Evolutionary conservation across 2,113 vertebrate genomes (phyloP).

Genomic region (Gracilinanus agilis): DNA sequence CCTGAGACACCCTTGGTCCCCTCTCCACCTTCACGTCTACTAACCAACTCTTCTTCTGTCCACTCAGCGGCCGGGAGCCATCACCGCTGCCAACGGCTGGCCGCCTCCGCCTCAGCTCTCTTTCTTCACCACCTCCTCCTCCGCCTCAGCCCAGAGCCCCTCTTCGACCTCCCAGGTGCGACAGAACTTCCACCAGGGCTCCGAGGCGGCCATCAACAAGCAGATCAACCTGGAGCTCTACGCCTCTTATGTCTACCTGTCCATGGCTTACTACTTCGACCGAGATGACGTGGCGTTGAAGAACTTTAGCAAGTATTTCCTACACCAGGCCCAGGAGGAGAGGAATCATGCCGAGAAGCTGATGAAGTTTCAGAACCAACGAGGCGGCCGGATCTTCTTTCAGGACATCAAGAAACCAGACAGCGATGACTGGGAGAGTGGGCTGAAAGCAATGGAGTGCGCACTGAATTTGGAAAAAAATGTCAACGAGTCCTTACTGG

Average conservation of each 20-base stretch:
- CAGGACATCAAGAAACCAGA: constrained; percentile 95
- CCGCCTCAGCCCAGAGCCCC: constrained; percentile 83
- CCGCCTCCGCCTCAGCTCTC: neutral
- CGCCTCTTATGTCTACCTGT: constrained; percentile 92
- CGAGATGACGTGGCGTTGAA: constrained; percentile 93
- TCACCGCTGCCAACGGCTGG: constrained; percentile 15
- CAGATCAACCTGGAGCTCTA: constrained; percentile 95
- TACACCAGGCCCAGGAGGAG: constrained; percentile 91
- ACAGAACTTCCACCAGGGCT: constrained; percentile 94
- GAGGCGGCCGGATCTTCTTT: constrained; percentile 92
- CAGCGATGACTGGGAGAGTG: constrained; percentile 95
- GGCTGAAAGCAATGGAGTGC: constrained; percentile 94
- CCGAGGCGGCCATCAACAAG: constrained; percentile 91
- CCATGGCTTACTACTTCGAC: constrained; percentile 95
- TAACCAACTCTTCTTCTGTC: neutral
- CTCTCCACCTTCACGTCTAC: neutral
- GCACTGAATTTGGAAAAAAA: constrained; percentile 94
- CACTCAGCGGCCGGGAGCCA: neutral
- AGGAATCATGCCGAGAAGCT: constrained; percentile 92
- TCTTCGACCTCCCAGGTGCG: constrained; percentile 87
- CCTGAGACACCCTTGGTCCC: neutral
- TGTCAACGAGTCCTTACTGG: constrained; percentile 94
- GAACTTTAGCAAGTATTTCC: constrained; percentile 93
- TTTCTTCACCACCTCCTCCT: neutral
- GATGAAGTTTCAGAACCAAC: constrained; percentile 92